These are phyloP conservation scores for Halocynthia aurantium DNA, from an alignment of 23 tunicate genomes.

Conservation along the genomic window DNA sequence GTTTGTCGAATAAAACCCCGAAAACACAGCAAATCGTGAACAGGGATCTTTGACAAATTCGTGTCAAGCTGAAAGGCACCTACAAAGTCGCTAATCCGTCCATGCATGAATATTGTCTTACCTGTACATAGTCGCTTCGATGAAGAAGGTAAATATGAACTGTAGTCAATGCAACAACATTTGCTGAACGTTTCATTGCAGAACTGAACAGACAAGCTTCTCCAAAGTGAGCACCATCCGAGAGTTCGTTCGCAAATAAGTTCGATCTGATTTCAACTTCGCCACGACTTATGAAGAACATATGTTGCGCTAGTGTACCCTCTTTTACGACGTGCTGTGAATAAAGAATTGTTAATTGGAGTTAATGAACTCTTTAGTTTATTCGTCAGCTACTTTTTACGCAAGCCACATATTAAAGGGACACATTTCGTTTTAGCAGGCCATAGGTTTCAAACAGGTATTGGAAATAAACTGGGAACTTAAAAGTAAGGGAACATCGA, in stretches of 20 bases:
- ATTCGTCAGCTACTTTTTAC: no score
- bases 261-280: constrained; percentile 23
- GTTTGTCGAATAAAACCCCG: no score
- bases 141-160: constrained; percentile 51
- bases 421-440: no score
- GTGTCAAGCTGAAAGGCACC: no score
- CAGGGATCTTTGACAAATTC: no score
- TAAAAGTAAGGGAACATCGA: no score
- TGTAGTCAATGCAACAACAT: constrained; percentile 46
- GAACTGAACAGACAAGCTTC: constrained; percentile 57
- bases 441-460: no score
- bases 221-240: constrained; percentile 91
- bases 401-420: no score
- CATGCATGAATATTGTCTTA: background rate
- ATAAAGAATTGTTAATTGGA: background rate
- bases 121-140: constrained; percentile 33
- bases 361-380: no score
- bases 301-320: constrained; percentile 39
- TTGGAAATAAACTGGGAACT: no score
- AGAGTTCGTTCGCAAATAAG: constrained; percentile 20
- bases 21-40: no score
- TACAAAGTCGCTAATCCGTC: no score
- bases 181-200: constrained; percentile 48
- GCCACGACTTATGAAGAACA: constrained; percentile 65
- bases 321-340: constrained; percentile 38